Evolutionary conservation across 2,888 invertebrate genomes (phyloP).

Genomic region (Gandaritis pyraliata): DNA sequence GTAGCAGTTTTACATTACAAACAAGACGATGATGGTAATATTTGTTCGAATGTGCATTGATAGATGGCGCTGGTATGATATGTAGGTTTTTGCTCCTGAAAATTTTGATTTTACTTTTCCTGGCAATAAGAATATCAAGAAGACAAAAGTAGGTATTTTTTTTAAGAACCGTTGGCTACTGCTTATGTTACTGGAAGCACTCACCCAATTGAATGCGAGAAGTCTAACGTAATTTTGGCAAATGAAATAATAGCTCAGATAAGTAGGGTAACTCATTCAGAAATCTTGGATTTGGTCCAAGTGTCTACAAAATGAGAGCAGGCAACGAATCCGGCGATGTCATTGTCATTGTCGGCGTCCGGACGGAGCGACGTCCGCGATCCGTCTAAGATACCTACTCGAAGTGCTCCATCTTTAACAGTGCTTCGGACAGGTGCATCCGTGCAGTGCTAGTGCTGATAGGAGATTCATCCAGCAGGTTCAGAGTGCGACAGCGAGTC

Average conservation of each 20-base stretch:
- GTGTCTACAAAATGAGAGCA: conserved; percentile 52
- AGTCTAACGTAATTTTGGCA: conserved; percentile 40
- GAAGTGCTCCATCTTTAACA: conserved; percentile 3
- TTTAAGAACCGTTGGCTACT: not conserved
- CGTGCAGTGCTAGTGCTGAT: conserved; percentile 37
- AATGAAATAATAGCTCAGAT: conserved; percentile 43
- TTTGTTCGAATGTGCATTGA: not conserved
- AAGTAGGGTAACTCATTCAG: conserved; percentile 48
- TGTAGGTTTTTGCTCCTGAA: no score
- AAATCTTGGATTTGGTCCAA: conserved; percentile 68
- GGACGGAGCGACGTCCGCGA: conserved; percentile 52
- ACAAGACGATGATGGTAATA: not conserved
- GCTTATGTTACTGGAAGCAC: not conserved
- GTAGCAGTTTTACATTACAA: conserved; percentile 43
- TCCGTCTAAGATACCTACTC: not conserved
- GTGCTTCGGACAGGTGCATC: not conserved
- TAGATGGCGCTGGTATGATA: conserved; percentile 49
- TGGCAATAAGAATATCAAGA: no score
- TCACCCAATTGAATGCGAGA: not conserved
- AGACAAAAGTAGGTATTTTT: not conserved
- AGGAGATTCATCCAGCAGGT: conserved; percentile 56
- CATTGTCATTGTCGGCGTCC: conserved; percentile 76
- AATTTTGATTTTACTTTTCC: no score
- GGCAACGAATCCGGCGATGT: conserved; percentile 62
- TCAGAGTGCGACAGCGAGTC: conserved; percentile 87